These are phyloP conservation scores for Phthorimaea operculella DNA, from an alignment of 1,140 invertebrate species.

Conservation along the genomic window DNA sequence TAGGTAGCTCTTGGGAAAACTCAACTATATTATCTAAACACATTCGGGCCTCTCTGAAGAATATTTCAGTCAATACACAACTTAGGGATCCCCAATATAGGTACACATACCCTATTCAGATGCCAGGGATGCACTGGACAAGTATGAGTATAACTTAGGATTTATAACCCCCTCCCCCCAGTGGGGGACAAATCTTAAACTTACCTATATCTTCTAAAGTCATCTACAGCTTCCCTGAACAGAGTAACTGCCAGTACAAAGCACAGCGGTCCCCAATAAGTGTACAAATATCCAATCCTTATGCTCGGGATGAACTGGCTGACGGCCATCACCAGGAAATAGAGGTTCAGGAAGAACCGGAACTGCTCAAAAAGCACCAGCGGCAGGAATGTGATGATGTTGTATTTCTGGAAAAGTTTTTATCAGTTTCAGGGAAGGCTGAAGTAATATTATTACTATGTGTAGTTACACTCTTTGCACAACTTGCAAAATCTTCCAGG, in stretches of 20 bases:
- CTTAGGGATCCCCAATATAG: too few relatives aligned
- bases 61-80: too few relatives aligned
- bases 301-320: conserved; percentile 98
- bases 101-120: too few relatives aligned
- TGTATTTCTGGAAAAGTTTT: conserved; percentile 93
- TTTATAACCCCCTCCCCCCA: too few relatives aligned
- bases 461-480: background rate
- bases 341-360: conserved; percentile 98
- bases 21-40: too few relatives aligned
- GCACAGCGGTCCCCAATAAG: conserved; percentile 98
- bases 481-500: too few relatives aligned
- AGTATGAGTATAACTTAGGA: too few relatives aligned
- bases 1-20: too few relatives aligned
- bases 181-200: too few relatives aligned
- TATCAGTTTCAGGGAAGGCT: background rate
- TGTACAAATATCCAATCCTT: conserved; percentile 96
- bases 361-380: conserved; percentile 99
- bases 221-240: conserved; percentile 96
- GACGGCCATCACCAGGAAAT: conserved; percentile 97
- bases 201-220: conserved; percentile 83
- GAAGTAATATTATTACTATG: background rate
- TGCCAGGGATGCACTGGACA: too few relatives aligned
- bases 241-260: conserved; percentile 97
- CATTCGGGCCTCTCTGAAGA: too few relatives aligned
- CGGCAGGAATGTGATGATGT: conserved; percentile 97